Evolutionary conservation across 2,888 invertebrate genomes (phyloP).

Genomic region (Tupiocoris notatus): DNA sequence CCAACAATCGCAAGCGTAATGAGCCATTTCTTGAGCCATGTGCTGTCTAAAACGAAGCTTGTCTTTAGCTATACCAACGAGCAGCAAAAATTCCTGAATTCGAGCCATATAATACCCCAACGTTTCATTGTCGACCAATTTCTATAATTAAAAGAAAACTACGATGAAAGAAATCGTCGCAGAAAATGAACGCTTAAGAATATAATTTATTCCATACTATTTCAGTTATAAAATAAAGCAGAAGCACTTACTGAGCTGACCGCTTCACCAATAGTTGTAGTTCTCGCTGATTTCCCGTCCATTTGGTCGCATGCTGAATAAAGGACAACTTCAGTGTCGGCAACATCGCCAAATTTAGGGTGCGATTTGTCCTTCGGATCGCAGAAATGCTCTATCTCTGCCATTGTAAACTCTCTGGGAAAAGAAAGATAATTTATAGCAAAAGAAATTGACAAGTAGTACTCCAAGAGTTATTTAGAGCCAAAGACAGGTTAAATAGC

Average conservation of each 20-base stretch:
- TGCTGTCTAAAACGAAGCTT: conserved; percentile 95
- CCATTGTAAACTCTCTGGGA: conserved; percentile 95
- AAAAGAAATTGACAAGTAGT: neutral
- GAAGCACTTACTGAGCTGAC: conserved; percentile 66
- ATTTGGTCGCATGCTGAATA: conserved; percentile 97
- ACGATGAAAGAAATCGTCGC: neutral
- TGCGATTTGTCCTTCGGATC: conserved; percentile 86
- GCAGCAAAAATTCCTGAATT: conserved; percentile 83
- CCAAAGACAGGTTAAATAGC: too few relatives aligned
- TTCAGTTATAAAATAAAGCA: too few relatives aligned
- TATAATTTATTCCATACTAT: too few relatives aligned
- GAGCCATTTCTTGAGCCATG: conserved; percentile 99
- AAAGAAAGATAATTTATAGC: conserved; percentile 11
- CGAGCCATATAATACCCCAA: conserved; percentile 97
- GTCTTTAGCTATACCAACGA: conserved; percentile 81
- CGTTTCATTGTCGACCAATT: conserved; percentile 93
- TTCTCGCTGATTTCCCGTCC: conserved; percentile 86
- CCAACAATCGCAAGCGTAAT: conserved; percentile 99
- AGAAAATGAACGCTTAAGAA: too few relatives aligned
- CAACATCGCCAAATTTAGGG: conserved; percentile 80
- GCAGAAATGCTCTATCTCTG: conserved; percentile 99
- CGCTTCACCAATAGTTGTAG: conserved; percentile 80
- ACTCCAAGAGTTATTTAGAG: too few relatives aligned
- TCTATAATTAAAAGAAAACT: conserved; percentile 53
- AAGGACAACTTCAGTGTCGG: conserved; percentile 72